Conservation (phyloP, 2,888 invertebrate species). For the Platynereis dumerilii region DNA sequence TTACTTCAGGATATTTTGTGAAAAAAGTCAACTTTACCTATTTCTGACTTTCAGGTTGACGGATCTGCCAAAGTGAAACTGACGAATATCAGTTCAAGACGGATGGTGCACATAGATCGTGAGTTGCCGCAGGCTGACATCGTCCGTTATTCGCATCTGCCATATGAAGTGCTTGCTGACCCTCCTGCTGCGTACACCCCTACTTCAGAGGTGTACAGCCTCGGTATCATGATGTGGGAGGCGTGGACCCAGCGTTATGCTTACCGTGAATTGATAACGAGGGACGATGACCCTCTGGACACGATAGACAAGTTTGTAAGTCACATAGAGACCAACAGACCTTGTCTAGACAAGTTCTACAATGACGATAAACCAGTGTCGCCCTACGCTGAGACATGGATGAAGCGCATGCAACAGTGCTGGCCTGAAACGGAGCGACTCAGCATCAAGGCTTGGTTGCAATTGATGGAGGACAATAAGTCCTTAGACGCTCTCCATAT, state of each 20-base stretch:
- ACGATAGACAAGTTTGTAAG: slow-evolving; percentile 27
- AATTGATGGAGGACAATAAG: slow-evolving; percentile 23
- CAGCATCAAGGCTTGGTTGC: slow-evolving; percentile 26
- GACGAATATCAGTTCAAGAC: slow-evolving; percentile 39
- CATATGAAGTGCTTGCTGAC: slow-evolving; percentile 30
- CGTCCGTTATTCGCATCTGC: slow-evolving; percentile 27
- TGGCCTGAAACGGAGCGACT: slow-evolving; percentile 28
- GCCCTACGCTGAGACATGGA: slow-evolving; percentile 21
- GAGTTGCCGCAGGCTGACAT: slow-evolving; percentile 18
- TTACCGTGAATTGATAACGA: slow-evolving; percentile 24
- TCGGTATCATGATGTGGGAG: slow-evolving; percentile 49
- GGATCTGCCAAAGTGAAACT: slow-evolving; percentile 34
- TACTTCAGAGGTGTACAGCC: slow-evolving; percentile 44
- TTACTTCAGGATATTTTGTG: no score
- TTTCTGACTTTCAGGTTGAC: slow-evolving; percentile 38
- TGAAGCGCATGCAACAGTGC: slow-evolving; percentile 26
- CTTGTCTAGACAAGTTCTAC: slow-evolving; percentile 13
- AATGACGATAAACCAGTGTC: slow-evolving; percentile 4
- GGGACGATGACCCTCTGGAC: slow-evolving; percentile 12
- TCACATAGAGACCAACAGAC: slow-evolving; percentile 21
- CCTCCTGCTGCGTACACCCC: slow-evolving; percentile 29
- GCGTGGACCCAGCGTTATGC: slow-evolving; percentile 38
- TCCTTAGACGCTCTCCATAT: slow-evolving; percentile 17
- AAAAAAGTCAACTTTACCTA: no score
- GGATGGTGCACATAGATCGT: slow-evolving; percentile 28